Percentiles rank a stretch among this genome's conserved stretches.
Conservation (phyloP, 2,797 vertebrate species). For the Strix occidentalis region DNA sequence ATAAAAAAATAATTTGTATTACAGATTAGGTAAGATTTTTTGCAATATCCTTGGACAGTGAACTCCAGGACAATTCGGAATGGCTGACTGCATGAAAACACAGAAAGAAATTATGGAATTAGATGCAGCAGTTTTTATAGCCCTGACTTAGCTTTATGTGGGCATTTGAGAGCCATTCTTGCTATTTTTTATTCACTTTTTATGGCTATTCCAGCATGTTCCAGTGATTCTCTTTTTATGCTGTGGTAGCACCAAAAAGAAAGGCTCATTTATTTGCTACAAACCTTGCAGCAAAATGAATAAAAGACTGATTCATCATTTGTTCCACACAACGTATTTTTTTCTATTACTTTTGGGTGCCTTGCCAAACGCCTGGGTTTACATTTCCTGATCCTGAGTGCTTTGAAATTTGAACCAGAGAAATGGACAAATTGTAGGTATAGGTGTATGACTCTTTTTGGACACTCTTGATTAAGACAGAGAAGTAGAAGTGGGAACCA, state of each 20-base stretch:
- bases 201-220: conserved; percentile 67
- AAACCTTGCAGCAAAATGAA: conserved; percentile 68
- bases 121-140: conserved; percentile 65
- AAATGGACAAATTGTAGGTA: conserved; percentile 5
- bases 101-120: conserved; percentile 62
- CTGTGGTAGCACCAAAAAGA: conserved; percentile 68
- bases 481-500: neutral
- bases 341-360: conserved; percentile 45
- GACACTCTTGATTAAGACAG: neutral
- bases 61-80: conserved; percentile 52
- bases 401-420: conserved; percentile 50
- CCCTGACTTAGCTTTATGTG: conserved; percentile 67
- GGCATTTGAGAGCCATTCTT: conserved; percentile 69
- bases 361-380: conserved; percentile 17
- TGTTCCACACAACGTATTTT: conserved; percentile 44
- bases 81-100: conserved; percentile 54
- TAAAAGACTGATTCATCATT: conserved; percentile 66
- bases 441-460: neutral
- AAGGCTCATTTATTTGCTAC: conserved; percentile 68
- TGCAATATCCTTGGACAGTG: conserved; percentile 37
- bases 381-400: conserved; percentile 22
- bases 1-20: neutral
- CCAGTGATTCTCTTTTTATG: conserved; percentile 68
- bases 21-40: neutral
- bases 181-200: conserved; percentile 70